Evolutionary conservation across 2,888 invertebrate genomes (phyloP), one percentile per base, ranked within the genome.

Genomic region (Thymelicus acteon): DNA sequence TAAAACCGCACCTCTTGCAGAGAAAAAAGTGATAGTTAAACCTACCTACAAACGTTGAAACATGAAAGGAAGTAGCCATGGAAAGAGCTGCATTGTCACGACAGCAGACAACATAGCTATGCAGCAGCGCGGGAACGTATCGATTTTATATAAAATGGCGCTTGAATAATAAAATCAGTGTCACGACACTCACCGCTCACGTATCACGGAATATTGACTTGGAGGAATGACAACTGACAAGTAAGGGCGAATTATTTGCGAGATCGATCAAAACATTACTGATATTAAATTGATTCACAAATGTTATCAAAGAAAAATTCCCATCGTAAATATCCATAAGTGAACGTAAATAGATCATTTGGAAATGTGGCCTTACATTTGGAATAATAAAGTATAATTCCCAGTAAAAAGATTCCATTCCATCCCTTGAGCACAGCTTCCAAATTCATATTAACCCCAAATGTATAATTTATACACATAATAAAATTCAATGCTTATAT

Each of bases 141-240:
- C 57, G 62, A 62, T 62, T 69, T 69, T 62, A 37, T 63, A 62
- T 52, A 61, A 60, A 67, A 57, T 47, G 37, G 37, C 48, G 66
- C 48, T 60, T 60, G 66, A 67, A 60, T 67, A 67, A 67, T 60
- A 67, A 67, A 48, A 60, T 67, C 66, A 13, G 31, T 47, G 65
- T 47, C 65, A 66, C 57, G 39, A 24, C 15, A 52, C 19, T 40
- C 63, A 52, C 58, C n/a, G n/a, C 6, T 39, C 52, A 39, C 58
- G 58, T n/a, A 58, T 37, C 6, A n/a, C 39, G 24, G 10, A 19
- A 52, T 52, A 52, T 52, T 19, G 31, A 8, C 40, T 40, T 40
- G 54, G 4, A 7, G 54, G 24, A 2, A 24, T 24, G 3, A 24
- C 39, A 54, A n/a, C n/a, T n/a, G n/a, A n/a, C n/a, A n/a, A n/a